phyloP scores from a whole-genome alignment of 2,888 invertebrate species.

The Parnassius mnemosyne region DNA sequence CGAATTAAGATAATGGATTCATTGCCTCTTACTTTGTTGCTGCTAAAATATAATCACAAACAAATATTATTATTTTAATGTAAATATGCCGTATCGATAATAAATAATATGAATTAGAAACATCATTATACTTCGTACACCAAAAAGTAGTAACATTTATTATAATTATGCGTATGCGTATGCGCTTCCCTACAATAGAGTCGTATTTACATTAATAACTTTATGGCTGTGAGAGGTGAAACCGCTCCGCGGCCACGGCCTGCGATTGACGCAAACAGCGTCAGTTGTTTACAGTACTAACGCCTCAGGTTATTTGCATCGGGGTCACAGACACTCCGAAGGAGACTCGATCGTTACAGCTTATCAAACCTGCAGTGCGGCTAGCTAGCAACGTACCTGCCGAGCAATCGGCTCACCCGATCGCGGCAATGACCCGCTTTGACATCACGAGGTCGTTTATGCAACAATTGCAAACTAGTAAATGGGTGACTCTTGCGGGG shows the following conservation, averaged over 20 bases:
- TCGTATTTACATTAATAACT: constrained; percentile 28
- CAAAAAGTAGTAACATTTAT: no score
- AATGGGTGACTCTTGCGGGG: constrained; percentile 60
- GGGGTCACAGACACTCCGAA: constrained; percentile 79
- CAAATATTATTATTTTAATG: no score
- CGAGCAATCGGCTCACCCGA: constrained; percentile 33
- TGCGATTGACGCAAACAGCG: constrained; percentile 72
- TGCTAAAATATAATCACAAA: no score
- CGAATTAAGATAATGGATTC: no score
- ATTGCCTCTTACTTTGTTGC: no score
- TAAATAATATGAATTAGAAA: no score
- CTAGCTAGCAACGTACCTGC: constrained; percentile 36
- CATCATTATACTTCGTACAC: no score
- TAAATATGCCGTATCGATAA: no score
- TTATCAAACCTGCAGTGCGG: constrained; percentile 58
- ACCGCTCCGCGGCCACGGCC: constrained; percentile 33
- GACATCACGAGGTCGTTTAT: constrained; percentile 73
- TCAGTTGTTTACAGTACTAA: constrained; percentile 74
- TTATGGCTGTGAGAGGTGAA: constrained; percentile 41
- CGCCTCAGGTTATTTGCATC: constrained; percentile 78
- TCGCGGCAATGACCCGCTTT: constrained; percentile 74
- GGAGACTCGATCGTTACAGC: constrained; percentile 72
- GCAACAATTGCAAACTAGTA: constrained; percentile 68
- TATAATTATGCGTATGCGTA: no score
- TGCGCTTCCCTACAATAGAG: constrained; percentile 10